Conservation (phyloP, 1,140 invertebrate species). For the Drosophila pseudoananassae region DNA sequence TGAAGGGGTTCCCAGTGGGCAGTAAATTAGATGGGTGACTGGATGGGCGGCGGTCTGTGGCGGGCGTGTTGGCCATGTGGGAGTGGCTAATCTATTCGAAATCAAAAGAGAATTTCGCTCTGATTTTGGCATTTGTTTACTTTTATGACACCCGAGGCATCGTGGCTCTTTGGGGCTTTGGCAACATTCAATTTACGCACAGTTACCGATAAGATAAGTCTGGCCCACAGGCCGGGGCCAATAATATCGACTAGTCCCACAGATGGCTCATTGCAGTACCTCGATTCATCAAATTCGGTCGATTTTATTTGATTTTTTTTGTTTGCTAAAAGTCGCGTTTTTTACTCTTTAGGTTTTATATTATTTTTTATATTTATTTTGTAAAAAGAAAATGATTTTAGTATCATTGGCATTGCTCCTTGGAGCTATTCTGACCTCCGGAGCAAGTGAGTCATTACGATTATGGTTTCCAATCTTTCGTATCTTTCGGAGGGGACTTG, state of each 20-base stretch:
- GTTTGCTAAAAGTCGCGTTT: background rate
- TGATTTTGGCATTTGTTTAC: constrained; percentile 46
- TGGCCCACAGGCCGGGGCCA: constrained; percentile 8
- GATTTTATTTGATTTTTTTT: constrained; percentile 18
- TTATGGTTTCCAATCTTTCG: constrained; percentile 3
- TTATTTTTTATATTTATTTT: background rate
- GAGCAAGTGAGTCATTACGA: constrained; percentile 37
- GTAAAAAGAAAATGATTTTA: background rate
- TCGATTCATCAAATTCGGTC: constrained; percentile 43
- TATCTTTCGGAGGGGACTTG: background rate
- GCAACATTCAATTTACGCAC: constrained; percentile 70
- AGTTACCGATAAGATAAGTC: constrained; percentile 60
- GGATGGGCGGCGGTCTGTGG: too few relatives aligned
- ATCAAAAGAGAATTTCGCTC: constrained; percentile 43
- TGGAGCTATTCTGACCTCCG: constrained; percentile 7
- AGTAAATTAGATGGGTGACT: too few relatives aligned
- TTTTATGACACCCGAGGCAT: constrained; percentile 39
- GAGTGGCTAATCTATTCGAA: constrained; percentile 17
- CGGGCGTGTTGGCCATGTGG: background rate
- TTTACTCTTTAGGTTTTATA: background rate
- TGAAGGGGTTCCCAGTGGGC: too few relatives aligned
- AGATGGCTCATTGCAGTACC: constrained; percentile 45
- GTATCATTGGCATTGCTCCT: constrained; percentile 5
- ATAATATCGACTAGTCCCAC: constrained; percentile 40
- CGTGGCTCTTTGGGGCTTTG: constrained; percentile 42